Conservation (phyloP, 2,113 vertebrate species). For the Vidua chalybeata region DNA sequence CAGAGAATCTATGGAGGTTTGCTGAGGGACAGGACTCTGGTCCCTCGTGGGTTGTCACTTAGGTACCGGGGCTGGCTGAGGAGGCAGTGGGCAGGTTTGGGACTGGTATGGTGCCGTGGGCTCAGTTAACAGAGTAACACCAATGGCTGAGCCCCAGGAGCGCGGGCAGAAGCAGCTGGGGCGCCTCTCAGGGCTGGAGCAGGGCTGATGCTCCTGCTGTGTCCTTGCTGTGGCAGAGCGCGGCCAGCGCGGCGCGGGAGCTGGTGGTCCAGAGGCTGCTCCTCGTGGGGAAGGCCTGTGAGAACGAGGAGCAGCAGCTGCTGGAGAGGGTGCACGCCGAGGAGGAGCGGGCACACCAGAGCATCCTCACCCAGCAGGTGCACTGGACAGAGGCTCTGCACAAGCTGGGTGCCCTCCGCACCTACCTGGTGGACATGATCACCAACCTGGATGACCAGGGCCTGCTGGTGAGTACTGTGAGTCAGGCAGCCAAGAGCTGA, state of each 20-base stretch:
- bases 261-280: slow-evolving; percentile 82
- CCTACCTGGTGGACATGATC: slow-evolving; percentile 84
- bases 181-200: not conserved
- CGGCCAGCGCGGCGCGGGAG: slow-evolving; percentile 79
- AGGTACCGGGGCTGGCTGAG: not conserved
- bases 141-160: not conserved
- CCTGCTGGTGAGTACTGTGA: slow-evolving; percentile 81
- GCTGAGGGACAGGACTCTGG: not conserved
- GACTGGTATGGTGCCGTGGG: not conserved
- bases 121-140: not conserved
- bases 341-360: slow-evolving; percentile 90
- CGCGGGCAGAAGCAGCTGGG: not conserved
- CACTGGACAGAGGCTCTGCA: slow-evolving; percentile 86
- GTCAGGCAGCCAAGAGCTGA: not conserved
- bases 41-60: not conserved
- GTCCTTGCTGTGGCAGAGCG: slow-evolving; percentile 56
- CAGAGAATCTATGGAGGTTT: not conserved
- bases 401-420: slow-evolving; percentile 81
- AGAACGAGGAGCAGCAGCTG: slow-evolving; percentile 89
- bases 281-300: slow-evolving; percentile 79
- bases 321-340: slow-evolving; percentile 86
- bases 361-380: slow-evolving; percentile 87
- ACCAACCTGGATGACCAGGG: slow-evolving; percentile 81
- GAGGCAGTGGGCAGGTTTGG: not conserved
- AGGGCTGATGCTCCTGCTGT: not conserved